phyloP scores from a whole-genome alignment of 2,113 vertebrate species.

The Heteronetta atricapilla region DNA sequence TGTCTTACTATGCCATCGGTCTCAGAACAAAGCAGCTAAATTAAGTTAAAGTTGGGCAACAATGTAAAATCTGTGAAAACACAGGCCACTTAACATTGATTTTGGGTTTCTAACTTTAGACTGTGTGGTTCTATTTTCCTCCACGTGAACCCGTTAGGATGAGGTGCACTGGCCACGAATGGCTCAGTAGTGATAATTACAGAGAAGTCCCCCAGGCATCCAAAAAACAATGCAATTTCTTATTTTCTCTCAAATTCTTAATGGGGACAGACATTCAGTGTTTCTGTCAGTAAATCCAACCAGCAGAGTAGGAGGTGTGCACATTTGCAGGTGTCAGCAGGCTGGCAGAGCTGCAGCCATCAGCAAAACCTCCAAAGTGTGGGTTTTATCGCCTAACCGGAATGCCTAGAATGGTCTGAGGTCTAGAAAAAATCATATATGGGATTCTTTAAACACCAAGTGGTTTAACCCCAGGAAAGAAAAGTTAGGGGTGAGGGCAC shows the following conservation, averaged over 20 bases:
- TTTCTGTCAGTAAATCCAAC: background rate
- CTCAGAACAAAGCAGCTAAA: background rate
- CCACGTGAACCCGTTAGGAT: background rate
- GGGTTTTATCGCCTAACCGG: background rate
- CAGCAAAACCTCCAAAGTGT: background rate
- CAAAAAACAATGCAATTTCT: background rate
- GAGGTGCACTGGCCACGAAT: background rate
- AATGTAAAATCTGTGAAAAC: background rate
- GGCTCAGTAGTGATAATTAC: background rate
- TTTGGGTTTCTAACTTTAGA: background rate
- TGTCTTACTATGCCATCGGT: background rate
- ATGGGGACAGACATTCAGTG: background rate
- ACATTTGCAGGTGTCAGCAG: background rate
- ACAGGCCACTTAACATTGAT: background rate
- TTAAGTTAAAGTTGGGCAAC: constrained; percentile 1
- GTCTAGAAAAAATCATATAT: background rate
- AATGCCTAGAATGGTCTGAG: background rate
- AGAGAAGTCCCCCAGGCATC: background rate
- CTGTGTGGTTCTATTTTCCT: background rate
- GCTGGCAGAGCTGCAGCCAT: background rate
- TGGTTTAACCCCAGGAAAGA: background rate
- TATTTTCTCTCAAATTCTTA: accelerated
- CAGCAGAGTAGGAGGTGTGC: background rate
- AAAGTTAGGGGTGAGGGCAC: background rate
- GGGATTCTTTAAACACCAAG: background rate